Conservation (phyloP, 2,113 vertebrate species). For the Poeciliopsis prolifica region DNA sequence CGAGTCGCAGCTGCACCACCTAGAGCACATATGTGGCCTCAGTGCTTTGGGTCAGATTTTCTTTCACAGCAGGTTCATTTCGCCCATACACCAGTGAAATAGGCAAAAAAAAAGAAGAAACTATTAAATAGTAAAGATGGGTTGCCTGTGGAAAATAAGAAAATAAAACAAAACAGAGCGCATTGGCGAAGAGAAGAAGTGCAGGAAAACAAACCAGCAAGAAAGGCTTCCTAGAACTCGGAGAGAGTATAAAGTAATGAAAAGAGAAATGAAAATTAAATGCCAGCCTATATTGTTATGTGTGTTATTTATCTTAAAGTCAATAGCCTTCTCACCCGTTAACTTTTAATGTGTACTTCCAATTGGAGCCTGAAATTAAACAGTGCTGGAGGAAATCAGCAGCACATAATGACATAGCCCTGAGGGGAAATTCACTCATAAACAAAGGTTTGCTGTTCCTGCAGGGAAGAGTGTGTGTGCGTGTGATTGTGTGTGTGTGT, state of each 20-base stretch:
- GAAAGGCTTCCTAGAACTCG: constrained; percentile 29
- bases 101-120: constrained; percentile 23
- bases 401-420: constrained; percentile 71
- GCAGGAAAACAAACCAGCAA: not conserved
- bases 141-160: constrained; percentile 8
- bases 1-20: constrained; percentile 70
- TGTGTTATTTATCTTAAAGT: constrained; percentile 81
- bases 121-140: constrained; percentile 30
- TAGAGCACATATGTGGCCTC: constrained; percentile 59
- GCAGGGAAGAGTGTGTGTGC: constrained; percentile 24
- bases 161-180: not conserved
- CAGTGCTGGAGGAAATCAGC: constrained; percentile 75
- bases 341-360: constrained; percentile 80
- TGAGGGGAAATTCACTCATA: constrained; percentile 67
- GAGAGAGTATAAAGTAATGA: constrained; percentile 63
- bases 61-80: constrained; percentile 55
- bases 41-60: constrained; percentile 55
- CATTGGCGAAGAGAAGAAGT: constrained; percentile 1
- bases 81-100: constrained; percentile 36
- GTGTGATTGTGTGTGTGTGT: not conserved
- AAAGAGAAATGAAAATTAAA: constrained; percentile 80
- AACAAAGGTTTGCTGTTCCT: constrained; percentile 60
- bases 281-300: constrained; percentile 74
- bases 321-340: constrained; percentile 79
- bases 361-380: constrained; percentile 81